Evolutionary conservation across 2,888 invertebrate genomes (phyloP).

Genomic region (Hymenopus coronatus): DNA sequence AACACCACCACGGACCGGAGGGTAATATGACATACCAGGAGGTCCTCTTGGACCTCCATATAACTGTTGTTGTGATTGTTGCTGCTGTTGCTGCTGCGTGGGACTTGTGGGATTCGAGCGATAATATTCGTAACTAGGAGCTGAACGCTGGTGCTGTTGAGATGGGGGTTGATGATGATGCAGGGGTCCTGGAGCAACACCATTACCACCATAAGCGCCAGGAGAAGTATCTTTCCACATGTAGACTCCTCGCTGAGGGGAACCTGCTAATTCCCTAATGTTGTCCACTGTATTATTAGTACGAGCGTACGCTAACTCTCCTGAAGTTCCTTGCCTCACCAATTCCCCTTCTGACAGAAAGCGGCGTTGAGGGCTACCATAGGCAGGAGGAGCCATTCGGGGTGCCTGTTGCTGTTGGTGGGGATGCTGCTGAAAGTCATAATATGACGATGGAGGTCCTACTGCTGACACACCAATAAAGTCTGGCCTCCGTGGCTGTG

Average conservation of each 20-base stretch:
- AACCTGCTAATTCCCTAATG: constrained; percentile 83
- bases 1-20: constrained; percentile 64
- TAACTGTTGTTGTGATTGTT: constrained; percentile 41
- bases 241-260: constrained; percentile 78
- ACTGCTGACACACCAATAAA: constrained; percentile 68
- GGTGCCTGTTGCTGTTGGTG: constrained; percentile 37
- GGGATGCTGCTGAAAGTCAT: constrained; percentile 46
- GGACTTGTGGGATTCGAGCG: constrained; percentile 74
- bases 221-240: constrained; percentile 79
- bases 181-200: constrained; percentile 21
- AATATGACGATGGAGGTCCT: constrained; percentile 41
- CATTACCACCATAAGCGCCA: constrained; percentile 50
- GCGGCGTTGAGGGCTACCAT: constrained; percentile 69
- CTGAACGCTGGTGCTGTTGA: constrained; percentile 33
- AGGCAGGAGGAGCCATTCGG: constrained; percentile 20
- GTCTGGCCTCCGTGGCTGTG: constrained; percentile 83
- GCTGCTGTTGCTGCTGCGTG: constrained; percentile 55
- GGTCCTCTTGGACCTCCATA: constrained; percentile 37
- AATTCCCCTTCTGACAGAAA: constrained; percentile 82
- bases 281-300: constrained; percentile 79
- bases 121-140: constrained; percentile 51
- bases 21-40: constrained; percentile 53
- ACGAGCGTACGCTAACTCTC: constrained; percentile 61
- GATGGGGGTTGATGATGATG: constrained; percentile 38
- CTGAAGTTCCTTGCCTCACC: constrained; percentile 56